A percentile compares a stretch with the other conserved stretches of the same genome.
These are phyloP conservation scores for Helarctos malayanus DNA, from an alignment of 2,797 vertebrate genomes.

Conservation along the genomic window DNA sequence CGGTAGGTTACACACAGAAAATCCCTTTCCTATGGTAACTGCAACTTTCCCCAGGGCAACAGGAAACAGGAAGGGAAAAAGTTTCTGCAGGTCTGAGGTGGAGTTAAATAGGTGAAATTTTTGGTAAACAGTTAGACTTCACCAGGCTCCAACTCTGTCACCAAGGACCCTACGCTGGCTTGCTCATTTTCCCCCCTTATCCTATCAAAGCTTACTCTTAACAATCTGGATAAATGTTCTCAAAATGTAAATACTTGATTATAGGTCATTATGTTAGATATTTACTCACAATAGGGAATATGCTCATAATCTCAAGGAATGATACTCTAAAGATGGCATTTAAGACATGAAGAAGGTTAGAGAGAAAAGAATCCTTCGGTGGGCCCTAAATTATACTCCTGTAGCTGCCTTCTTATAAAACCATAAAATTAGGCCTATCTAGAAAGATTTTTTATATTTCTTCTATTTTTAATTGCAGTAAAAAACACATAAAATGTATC, in stretches of 20 bases:
- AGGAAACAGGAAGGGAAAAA: conserved; percentile 68
- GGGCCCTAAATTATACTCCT: background rate
- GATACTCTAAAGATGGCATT: background rate
- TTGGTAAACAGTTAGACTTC: background rate
- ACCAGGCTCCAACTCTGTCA: background rate
- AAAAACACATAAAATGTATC: background rate
- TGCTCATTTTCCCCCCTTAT: background rate
- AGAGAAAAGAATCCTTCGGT: background rate
- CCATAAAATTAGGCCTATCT: background rate
- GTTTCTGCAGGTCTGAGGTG: conserved; percentile 31
- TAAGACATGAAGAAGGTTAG: background rate
- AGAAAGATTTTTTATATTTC: background rate
- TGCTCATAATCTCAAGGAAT: background rate
- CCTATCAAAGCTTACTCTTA: background rate
- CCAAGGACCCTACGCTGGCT: background rate
- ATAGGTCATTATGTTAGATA: background rate
- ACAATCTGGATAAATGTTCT: background rate
- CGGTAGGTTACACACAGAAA: background rate
- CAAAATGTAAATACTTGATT: background rate
- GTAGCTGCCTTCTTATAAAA: conserved; percentile 10
- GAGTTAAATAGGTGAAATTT: background rate
- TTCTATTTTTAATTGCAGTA: background rate
- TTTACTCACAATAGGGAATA: conserved; percentile 34
- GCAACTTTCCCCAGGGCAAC: conserved; percentile 48
- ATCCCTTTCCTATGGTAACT: conserved; percentile 37